Base-by-base conservation (phyloP, 2,888 invertebrate genomes). In the Brachylomia viminalis region DNA sequence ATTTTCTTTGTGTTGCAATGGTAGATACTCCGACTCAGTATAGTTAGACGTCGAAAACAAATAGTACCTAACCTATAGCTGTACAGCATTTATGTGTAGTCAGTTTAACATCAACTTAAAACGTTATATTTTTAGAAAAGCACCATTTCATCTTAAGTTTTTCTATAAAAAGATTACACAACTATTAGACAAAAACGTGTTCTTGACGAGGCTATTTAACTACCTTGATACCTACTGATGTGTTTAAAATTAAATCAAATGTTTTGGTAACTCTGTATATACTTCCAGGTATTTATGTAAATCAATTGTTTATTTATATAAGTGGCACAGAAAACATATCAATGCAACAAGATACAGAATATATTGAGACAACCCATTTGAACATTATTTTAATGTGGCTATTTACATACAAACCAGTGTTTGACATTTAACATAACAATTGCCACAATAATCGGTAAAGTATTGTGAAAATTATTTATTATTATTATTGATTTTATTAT, bases 1-100 rank as follows among this genome's bases (percentile, higher is more conserved):
- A 81, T 70, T 78, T 38, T 73, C 74, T 72, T 86, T 84, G 77
- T 84, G 70, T 62, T 77, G 77, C 72, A 72, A 54, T 64, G 56
- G 69, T 58, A 77, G 59, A 47, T 61, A 59, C 59, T 72, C 38
- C 15, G 27, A 47, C 59, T 59, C 42, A n/a, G 66, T 61, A 67
- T 42, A 77, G 33, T 68, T 71, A 54, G 15, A 45, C 0, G 54
- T 58, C 10, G 10, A 23, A 56, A 77, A 65, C 61, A 72, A 71
- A 68, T 70, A 75, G 27, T 30, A 33, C 33, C 33, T 66, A 47
- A 58, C 59, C 15, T 56, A 38, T 13, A 67, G 33, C 47, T 38
- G 10, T 47, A 6, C 11, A 49, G 20, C 54, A n/a, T 59, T 73
- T 38, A 23, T 49, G 33, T 33, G 54, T 72, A 76, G 54, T 61